Base-by-base conservation (phyloP, 2,888 invertebrate genomes). In the Latheticus oryzae region DNA sequence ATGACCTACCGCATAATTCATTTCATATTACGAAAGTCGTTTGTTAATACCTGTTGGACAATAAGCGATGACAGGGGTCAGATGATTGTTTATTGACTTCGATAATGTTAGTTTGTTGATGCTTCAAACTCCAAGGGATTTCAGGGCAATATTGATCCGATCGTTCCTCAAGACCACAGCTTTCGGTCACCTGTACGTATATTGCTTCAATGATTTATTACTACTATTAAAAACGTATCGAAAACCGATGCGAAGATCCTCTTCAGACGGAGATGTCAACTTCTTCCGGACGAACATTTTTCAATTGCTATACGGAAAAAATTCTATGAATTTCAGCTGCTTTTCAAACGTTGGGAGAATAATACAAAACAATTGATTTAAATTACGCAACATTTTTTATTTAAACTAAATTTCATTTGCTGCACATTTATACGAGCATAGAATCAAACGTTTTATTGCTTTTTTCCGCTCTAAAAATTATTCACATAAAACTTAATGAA, bases 11-110 rank as follows among this genome's bases (percentile, higher is more conserved):
- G 13, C 32, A 56, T 54, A 62, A 62, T 55, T 62, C 62, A 63
- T 64, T 38, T 37, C 45, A 47, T 47, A 58, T 65, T 65, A 65
- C 51, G 54, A 58, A 58, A 57, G 51, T 57, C 70, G 61, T 66
- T 66, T 69, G 70, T 72, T 70, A 70, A 70, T 72, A 72, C 71
- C 69, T 69, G 71, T 70, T 71, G 71, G 70, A 69, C 70, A 69
- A 71, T 71, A 69, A 67, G 65, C 66, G 70, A 64, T 66, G 71
- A 71, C 69, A 70, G 68, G 67, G 69, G 66, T 65, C 58, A 66
- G 67, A 65, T 68, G 66, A 69, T 70, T 70, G 70, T 70, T 69
- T 70, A 70, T 70, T 65, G 70, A 66, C 61, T 64, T 59, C 62
- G 64, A 60, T 63, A 60, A 50, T 45, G 57, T 51, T 59, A 61